Evolutionary conservation across 2,888 invertebrate species (phyloP), one percentile per base, ranked within the genome.

Genomic region (Oscheius sp.): DNA sequence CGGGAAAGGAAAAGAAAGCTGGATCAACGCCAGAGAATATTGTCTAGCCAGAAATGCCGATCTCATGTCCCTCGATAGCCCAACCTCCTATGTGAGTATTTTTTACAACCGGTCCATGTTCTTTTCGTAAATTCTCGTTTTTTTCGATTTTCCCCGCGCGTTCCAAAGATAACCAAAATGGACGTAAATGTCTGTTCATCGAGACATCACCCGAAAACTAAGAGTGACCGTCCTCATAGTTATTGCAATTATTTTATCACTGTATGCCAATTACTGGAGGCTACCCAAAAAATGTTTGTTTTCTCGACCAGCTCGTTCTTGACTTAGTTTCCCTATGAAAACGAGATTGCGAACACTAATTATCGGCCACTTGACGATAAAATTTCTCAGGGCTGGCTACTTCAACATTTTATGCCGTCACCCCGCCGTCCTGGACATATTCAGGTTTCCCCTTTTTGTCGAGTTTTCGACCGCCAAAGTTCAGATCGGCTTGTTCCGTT

Each of bases 11-110:
- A 16, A 66, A 53, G 52, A 64, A 21, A 66, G 23, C 25, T 72
- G 72, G 72, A 23, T 55, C 21, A 35, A 41, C 55, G 64, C 72
- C 29, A 53, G 66, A 18, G 72, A 72, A 46, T 72, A 66, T 64
- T 72, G 72, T 16, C n/a, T 64, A 21, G 41, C 64, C 12, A 53
- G 66, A 16, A 72, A 72, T 25, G 23, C 64, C 18, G 72, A 72
- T 18, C 58, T 72, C 16, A 25, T 72, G 13, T 41, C 53, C 35
- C 27, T 64, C 9, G 46, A 72, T 7, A 43, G 55, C 21, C 23
- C 29, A 41, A 16, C 45, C 1, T 21, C 45, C 16, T 21, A 52
- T 49, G 71, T 71, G 16, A 1, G 49, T 27, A n/a, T 61, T 43
- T 61, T 61, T 18, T 23, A 61, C n/a, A 23, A 21, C 9, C 16